These are phyloP conservation scores for Indicator indicator DNA, from an alignment of 2,113 vertebrate species.

Conservation along the genomic window DNA sequence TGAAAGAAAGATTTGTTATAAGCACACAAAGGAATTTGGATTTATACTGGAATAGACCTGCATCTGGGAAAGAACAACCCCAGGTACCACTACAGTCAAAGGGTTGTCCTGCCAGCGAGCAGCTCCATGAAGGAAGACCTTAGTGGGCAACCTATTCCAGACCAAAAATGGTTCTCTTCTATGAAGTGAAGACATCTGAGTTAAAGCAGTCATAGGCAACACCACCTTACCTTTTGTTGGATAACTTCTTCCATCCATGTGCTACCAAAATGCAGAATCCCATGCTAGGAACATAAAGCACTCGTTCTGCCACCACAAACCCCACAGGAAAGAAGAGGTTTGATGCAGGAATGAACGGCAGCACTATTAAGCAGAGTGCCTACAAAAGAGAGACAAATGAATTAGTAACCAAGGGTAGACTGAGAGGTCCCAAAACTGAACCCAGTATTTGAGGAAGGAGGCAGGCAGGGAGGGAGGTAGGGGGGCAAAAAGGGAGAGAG, in stretches of 20 bases:
- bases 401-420: background rate
- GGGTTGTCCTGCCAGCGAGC: too few species aligned
- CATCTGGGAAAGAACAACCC: too few species aligned
- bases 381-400: conserved; percentile 66
- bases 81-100: too few species aligned
- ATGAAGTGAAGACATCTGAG: background rate
- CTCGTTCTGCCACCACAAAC: conserved; percentile 95
- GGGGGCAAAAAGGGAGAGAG: too few species aligned
- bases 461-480: too few species aligned
- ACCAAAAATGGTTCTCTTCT: background rate
- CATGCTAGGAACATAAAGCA: conserved; percentile 98
- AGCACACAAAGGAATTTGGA: background rate
- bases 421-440: too few species aligned
- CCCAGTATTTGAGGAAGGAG: too few species aligned
- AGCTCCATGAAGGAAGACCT: too few species aligned
- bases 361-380: conserved; percentile 92
- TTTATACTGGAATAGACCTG: background rate
- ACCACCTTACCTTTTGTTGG: conserved; percentile 83
- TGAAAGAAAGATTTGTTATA: background rate
- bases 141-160: too few species aligned
- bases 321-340: conserved; percentile 99
- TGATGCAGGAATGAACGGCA: conserved; percentile 96
- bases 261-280: conserved; percentile 96
- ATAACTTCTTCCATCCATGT: conserved; percentile 90
- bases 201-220: background rate